Conservation (phyloP, 2,113 vertebrate genomes). For the Heterotis niloticus region DNA sequence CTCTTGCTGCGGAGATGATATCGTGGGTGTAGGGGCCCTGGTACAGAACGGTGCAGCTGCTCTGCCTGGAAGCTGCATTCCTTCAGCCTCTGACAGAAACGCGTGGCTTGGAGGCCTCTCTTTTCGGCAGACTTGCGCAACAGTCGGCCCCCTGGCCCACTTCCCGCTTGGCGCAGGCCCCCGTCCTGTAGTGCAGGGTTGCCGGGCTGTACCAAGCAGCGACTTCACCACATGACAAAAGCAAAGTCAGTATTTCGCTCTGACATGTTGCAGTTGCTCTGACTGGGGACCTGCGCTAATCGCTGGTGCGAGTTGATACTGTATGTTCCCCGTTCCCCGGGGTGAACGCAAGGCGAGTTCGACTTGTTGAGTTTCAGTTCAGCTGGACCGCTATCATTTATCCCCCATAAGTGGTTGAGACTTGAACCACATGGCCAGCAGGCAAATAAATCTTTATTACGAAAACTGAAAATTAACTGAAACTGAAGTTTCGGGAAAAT, state of each 20-base stretch:
- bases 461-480: no score
- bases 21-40: background rate
- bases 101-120: background rate
- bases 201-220: conserved; percentile 59
- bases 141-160: conserved; percentile 8
- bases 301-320: conserved; percentile 53
- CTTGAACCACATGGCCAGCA: conserved; percentile 6
- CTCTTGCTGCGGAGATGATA: background rate
- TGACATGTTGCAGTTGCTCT: conserved; percentile 70
- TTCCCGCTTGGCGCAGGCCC: background rate
- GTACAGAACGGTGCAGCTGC: background rate
- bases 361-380: background rate
- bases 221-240: conserved; percentile 61
- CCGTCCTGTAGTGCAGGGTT: background rate
- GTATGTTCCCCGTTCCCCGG: conserved; percentile 52
- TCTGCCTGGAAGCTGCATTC: conserved; percentile 15
- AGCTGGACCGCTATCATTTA: conserved; percentile 26
- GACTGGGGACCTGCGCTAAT: conserved; percentile 50
- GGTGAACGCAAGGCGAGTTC: conserved; percentile 37
- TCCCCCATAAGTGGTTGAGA: conserved; percentile 12
- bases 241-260: conserved; percentile 47
- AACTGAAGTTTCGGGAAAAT: no score
- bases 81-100: conserved; percentile 10
- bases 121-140: conserved; percentile 11
- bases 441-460: no score